Conservation (phyloP, 1,140 invertebrate genomes). For the Solenopsis invicta region DNA sequence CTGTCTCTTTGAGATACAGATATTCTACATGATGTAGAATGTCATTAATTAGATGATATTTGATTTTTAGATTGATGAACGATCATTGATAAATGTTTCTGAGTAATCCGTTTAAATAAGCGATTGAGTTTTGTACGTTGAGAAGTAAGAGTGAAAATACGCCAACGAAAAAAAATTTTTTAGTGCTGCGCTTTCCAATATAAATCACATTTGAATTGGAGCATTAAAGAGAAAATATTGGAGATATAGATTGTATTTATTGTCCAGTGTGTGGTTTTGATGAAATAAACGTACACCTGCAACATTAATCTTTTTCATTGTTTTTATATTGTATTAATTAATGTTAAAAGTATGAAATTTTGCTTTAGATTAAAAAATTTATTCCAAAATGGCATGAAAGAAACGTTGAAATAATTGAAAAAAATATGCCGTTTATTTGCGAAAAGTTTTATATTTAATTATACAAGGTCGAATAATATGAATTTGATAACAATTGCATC, state of each 20-base stretch:
- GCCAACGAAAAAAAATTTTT: neutral
- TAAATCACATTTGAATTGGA: conserved; percentile 23
- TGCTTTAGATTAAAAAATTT: neutral
- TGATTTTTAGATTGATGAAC: neutral
- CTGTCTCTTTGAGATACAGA: neutral
- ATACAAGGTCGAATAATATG: neutral
- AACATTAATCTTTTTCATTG: conserved; percentile 37
- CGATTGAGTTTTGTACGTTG: neutral
- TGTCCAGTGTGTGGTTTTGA: neutral
- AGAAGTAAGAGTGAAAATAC: conserved; percentile 8
- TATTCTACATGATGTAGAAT: neutral
- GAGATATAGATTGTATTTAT: conserved; percentile 30
- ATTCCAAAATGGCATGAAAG: neutral
- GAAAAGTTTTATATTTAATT: conserved; percentile 14
- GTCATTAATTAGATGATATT: neutral
- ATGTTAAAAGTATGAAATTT: conserved; percentile 24
- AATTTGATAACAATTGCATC: neutral
- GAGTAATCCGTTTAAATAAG: neutral
- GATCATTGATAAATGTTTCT: neutral
- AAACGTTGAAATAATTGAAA: conserved; percentile 16
- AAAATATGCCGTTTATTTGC: neutral
- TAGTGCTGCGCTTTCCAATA: neutral
- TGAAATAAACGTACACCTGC: conserved; percentile 16
- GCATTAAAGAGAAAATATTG: conserved; percentile 14
- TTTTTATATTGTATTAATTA: conserved; percentile 35